Base-by-base conservation (phyloP, 2,113 vertebrate species). In the Phyllopteryx taeniolatus region DNA sequence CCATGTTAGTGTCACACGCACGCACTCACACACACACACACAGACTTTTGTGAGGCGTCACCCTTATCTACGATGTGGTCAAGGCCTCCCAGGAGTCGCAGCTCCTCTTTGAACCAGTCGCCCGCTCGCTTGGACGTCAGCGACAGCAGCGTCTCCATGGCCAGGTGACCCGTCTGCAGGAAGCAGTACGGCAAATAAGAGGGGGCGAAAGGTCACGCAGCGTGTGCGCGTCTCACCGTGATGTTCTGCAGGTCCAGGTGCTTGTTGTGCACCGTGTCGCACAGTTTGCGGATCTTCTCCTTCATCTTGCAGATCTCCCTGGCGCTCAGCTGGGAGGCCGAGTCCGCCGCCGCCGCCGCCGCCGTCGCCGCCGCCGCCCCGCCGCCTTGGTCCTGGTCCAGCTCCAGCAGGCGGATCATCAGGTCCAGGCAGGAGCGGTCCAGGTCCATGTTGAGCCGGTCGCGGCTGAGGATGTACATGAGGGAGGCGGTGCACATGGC, bases 21-120 rank as follows among this genome's bases (percentile, higher is more conserved):
- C 61, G 20, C 61, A 62, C 17, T 10, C 59, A 14, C 27, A 31
- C 33, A 19, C 17, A 15, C 17, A n/a, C 8, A 64, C 62, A 43
- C 8, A 1, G 17, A 39, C 35, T 39, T 39, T 39, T 39, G 35
- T 2, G 35, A 39, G 6, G 35, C 35, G 9, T 61, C 60, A 99
- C 98, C 98, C 98, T 99, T 99, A 90, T 99, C 98, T 73, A 99
- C 95, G 79, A 99, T 97, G 90, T 99, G 98, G 92, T 99, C 98
- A 68, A 99, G 94, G 81, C 98, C 98, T 85, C 98, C 98, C 56
- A 99, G 91, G 53, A 99, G 94, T 61, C 98, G 90, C 11, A 99
- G 93, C 27, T 99, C 98, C 91, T 99, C 98, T 90, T 99, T 99
- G 90, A 99, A 99, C 98, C 98, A 99, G 88, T 99, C 98, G 47